A percentile compares a stretch with the other conserved stretches of the same genome.
phyloP scores from a whole-genome alignment of 2,888 invertebrate genomes.

The Scelioninae gen. 2 region DNA sequence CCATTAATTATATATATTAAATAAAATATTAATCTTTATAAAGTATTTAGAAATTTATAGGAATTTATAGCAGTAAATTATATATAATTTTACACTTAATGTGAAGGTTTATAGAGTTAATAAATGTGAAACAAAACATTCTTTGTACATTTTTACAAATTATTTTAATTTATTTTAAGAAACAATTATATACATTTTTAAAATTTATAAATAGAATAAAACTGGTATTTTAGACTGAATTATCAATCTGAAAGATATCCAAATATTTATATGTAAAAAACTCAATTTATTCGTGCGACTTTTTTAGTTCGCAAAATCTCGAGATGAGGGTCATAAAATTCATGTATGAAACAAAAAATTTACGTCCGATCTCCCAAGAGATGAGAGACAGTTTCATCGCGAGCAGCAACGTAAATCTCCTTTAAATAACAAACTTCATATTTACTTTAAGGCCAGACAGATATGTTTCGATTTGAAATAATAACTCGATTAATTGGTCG shows the following conservation, averaged over 20 bases:
- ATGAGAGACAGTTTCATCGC: conserved; percentile 3
- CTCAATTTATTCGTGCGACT: not conserved
- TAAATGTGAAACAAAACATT: too few relatives aligned
- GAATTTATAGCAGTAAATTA: too few relatives aligned
- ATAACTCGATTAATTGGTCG: not conserved
- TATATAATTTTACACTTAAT: too few relatives aligned
- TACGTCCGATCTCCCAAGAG: conserved; percentile 1
- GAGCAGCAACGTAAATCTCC: conserved; percentile 3
- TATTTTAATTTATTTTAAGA: too few relatives aligned
- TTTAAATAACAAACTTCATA: not conserved
- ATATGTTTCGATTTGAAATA: not conserved
- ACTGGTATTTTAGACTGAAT: not conserved
- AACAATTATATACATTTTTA: too few relatives aligned
- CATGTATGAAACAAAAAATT: conserved; percentile 13
- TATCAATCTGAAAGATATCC: not conserved
- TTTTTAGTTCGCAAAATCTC: conserved; percentile 1
- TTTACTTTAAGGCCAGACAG: not conserved
- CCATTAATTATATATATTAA: too few relatives aligned
- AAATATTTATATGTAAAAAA: not conserved
- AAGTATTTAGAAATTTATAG: too few relatives aligned
- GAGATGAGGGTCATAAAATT: conserved; percentile 14
- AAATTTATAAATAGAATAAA: too few relatives aligned
- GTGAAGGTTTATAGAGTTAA: too few relatives aligned
- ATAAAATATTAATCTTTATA: too few relatives aligned
- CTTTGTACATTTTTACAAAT: too few relatives aligned